Evolutionary conservation across 1,140 invertebrate species (phyloP).

Genomic region (Drosophila bocqueti): DNA sequence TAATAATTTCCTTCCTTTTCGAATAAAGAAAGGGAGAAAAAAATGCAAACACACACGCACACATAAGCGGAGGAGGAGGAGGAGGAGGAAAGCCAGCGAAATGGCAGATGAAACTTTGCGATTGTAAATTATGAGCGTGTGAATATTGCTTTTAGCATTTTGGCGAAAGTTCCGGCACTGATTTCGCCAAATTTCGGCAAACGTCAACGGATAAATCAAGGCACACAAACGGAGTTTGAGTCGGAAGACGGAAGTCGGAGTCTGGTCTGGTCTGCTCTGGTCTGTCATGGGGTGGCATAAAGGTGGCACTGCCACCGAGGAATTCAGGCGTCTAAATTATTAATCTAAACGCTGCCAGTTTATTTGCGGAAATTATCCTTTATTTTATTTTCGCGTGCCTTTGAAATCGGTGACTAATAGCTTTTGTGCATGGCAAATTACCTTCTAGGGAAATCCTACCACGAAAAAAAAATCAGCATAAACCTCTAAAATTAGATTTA

Average conservation of each 20-base stretch:
- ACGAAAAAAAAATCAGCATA: neutral
- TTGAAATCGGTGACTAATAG: neutral
- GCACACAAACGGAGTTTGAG: slow-evolving; percentile 3
- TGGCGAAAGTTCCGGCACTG: slow-evolving; percentile 59
- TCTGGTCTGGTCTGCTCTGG: neutral
- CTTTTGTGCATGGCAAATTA: slow-evolving; percentile 2
- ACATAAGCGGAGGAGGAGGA: neutral
- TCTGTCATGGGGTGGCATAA: slow-evolving; percentile 10
- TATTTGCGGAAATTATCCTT: slow-evolving; percentile 7
- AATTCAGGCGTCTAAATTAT: slow-evolving; percentile 15
- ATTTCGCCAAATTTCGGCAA: slow-evolving; percentile 55
- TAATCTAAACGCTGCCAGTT: neutral
- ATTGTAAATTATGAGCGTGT: slow-evolving; percentile 78
- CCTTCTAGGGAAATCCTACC: neutral
- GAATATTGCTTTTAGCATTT: slow-evolving; percentile 72
- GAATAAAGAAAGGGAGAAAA: slow-evolving; percentile 14
- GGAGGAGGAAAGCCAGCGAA: slow-evolving; percentile 16
- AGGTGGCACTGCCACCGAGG: neutral
- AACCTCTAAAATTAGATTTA: slow-evolving; percentile 1
- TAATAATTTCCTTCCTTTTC: slow-evolving; percentile 77
- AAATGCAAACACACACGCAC: neutral
- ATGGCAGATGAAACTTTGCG: slow-evolving; percentile 62
- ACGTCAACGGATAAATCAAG: slow-evolving; percentile 50
- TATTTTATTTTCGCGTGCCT: neutral
- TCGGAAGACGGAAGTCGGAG: neutral